Base-by-base conservation (phyloP, 2,888 invertebrate genomes). In the Dolomedes plantarius region DNA sequence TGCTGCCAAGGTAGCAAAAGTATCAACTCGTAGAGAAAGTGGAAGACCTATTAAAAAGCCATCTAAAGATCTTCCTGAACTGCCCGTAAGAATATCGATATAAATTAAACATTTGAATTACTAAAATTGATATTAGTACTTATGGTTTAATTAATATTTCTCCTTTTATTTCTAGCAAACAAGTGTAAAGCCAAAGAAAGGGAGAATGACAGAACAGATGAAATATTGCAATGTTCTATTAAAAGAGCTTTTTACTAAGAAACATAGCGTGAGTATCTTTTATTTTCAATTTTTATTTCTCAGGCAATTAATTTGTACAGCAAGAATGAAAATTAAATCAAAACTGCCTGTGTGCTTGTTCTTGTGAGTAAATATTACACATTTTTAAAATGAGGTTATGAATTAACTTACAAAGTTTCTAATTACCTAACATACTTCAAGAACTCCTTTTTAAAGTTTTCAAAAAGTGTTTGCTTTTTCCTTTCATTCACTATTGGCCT, bases 1-100 rank as follows among this genome's bases (percentile, higher is more conserved):
- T 67, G 88, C 85, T 23, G 2, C 65, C n/a, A 95, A 95, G 91
- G 95, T 95, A 89, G 95, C 96, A 88, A 97, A 97, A 93, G 95
- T 97, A 91, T 95, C 96, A 76, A 95, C 96, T 76, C 94, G 98
- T 91, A 94, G 98, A 91, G 98, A 98, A 93, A 97, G 97, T 90
- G 97, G 96, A 89, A 94, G 98, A 90, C 98, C 98, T 92, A 96
- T 96, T 90, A 98, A 98, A 92, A 98, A 98, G 94, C 87, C 87
- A 36, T 92, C 92, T 87, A 92, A 93, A 89, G 93, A 93, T 89
- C 90, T 93, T 75, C 92, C 92, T 41, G 93, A 93, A 89, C 91
- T 92, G 87, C 83, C 80, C 62, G 87, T 87, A 76, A 87, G 76
- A 50, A 31, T 31, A 67, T 28, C 16, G 29, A 11, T 56, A 23